Base-by-base conservation (phyloP, 2,888 invertebrate species). In the Chrysolina haemoptera region DNA sequence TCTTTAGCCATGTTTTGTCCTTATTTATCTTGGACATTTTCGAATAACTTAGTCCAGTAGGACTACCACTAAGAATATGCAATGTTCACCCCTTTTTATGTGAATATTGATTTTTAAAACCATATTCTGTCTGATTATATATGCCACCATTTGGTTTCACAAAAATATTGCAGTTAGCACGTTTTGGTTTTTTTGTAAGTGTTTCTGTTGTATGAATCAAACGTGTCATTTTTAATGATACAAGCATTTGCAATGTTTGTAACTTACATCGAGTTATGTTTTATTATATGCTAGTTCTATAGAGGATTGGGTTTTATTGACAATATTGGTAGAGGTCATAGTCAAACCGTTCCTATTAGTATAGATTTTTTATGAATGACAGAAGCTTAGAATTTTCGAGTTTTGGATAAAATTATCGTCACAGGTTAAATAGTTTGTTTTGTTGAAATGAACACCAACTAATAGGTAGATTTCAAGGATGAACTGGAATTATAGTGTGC, bases 331-430 rank as follows among this genome's bases (percentile, higher is more conserved):
- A 16, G 9, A 1, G 48, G 16, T 16, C n/a, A 16, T 48, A 6
- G 48, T 10, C 1, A 8, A 35, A 35, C 35, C 35, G 35, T 35
- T 16, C 9, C 48, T 48, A 8, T 48, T 16, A 16, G 11, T 53
- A 20, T 20, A 20, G 11, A 53, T 18, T 12, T 53, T 59, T 35
- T 9, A 35, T 35, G n/a, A 22, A 27, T 27, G 16, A 35, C 27
- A 27, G n/a, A 59, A 59, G 27, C 22, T 27, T 27, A 22, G 59
- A 59, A 27, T 27, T 59, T 59, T 59, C 22, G 59, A 27, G 35
- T 59, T 59, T 35, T 8, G 3, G 35, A 59, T 59, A n/a, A 59
- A n/a, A 59, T 14, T 59, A 59, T 59, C 59, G 14, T n/a, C 27
- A 55, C 18, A 27, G 6, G 16, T 35, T 53, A 20, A 59, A n/a